A percentile compares a stretch with the other conserved stretches of the same genome.
phyloP scores from a whole-genome alignment of 2,113 vertebrate species.

The Gnathonemus longibarbis region DNA sequence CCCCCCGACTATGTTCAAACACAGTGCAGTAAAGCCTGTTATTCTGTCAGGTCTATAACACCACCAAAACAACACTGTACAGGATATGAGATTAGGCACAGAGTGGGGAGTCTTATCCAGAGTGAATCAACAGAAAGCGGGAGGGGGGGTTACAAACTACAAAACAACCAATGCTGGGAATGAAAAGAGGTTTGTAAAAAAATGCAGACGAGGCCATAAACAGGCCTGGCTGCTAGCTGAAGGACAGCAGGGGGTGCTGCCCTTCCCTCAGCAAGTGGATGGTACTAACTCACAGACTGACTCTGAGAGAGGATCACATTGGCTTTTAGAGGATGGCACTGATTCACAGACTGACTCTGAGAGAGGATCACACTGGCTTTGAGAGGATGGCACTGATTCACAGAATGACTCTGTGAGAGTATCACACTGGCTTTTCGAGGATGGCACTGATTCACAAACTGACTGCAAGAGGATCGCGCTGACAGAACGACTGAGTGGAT shows the following conservation, averaged over 20 bases:
- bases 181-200: conserved; percentile 31
- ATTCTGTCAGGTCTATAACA: neutral
- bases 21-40: no score
- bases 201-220: conserved; percentile 32
- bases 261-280: conserved; percentile 44
- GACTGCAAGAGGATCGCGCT: neutral
- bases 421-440: neutral
- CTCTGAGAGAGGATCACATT: neutral
- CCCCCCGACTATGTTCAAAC: neutral
- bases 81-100: neutral
- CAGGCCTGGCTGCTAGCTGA: conserved; percentile 47
- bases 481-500: neutral
- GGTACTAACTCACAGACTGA: neutral
- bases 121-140: neutral
- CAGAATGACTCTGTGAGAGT: neutral
- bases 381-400: neutral
- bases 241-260: conserved; percentile 51
- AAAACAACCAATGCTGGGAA: neutral
- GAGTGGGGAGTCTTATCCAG: neutral
- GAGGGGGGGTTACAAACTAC: neutral
- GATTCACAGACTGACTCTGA: neutral
- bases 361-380: no score
- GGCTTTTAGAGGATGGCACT: neutral
- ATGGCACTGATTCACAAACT: neutral
- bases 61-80: neutral